Base-by-base conservation (phyloP, 2,888 invertebrate species). In the Pollenia labialis region DNA sequence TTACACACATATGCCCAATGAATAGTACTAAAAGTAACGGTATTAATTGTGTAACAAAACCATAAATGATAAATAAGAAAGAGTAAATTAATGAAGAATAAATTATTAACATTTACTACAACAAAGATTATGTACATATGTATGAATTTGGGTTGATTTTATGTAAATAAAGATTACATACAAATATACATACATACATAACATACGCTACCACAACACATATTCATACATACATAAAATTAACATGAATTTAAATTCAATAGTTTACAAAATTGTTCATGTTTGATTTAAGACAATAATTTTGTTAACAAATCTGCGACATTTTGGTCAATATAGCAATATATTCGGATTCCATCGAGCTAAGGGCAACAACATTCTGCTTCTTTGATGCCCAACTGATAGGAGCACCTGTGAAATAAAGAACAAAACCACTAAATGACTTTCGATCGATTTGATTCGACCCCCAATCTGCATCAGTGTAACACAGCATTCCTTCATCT, bases 261-360 rank as follows among this genome's bases (percentile, higher is more conserved):
- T 16, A 75, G 52, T 23, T 48, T 52, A 62, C 60, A 75, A 50
- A 75, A 40, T 50, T 62, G 11, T n/a, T 62, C 6, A 50, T 62
- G 62, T 64, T 62, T 75, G n/a, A 42, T 64, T 64, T 64, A 46
- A 4, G 62, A 42, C 32, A 75, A 60, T n/a, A 32, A 75, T 75
- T 75, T 75, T 23, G 75, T 75, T 16, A 75, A 76, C 6, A 76
- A 18, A 76, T 76, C 75, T 42, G 75, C 50, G 18, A 54, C 75
- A 76, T 76, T 76, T 42, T 60, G 16, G 18, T 54, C 48, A 12
- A 64, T 64, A 88, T 54, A 2, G 83, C 85, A 10, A 88, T 87
- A n/a, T 89, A 89, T 54, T 89, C 88, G 0, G 88, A 88, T 40
- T 87, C 88, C 82, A 82, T 88, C n/a, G 85, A 76, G 42, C 88